Evolutionary conservation across 2,113 vertebrate genomes (phyloP), one percentile per base, ranked within the genome.

Genomic region (Daphoenositta chrysoptera): DNA sequence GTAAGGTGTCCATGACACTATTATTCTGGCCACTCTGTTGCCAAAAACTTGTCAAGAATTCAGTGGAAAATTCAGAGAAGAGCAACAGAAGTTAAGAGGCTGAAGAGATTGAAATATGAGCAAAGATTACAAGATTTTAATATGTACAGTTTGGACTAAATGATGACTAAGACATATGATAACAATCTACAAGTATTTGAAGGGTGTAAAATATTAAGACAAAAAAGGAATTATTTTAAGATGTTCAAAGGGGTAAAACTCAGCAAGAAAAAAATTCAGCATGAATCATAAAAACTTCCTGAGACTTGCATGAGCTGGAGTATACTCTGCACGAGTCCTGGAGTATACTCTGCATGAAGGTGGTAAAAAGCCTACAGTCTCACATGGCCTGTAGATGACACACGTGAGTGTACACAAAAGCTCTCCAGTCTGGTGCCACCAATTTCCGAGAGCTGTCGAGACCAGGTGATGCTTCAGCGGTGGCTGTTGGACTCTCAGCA

Each of bases 1-100:
- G 83, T 96, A 90, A 96, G 83, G 94, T 96, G 94, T 89, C 96
- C 96, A 37, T 96, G 95, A 96, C 92, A 93, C 93, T 93, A 96
- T 94, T 96, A 94, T 92, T 97, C 72, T 93, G 96, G 28, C 92
- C 93, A 94, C 94, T 89, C 57, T 71, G 83, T 96, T 96, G 96
- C 96, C 96, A 97, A 96, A 96, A 97, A 93, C 68, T 93, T 97
- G 96, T 97, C 96, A 97, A 93, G 69, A 96, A 94, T 90, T 97
- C 61, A 96, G 58, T 96, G 83, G 93, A 86, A 86, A 89, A 90
- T 96, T 93, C 88, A 82, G 68, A 90, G 92, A 92, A 89, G 96
- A 96, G 92, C 96, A 96, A 96, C 94, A 97, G 96, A 96, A 96
- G 94, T 97, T 95, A 96, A 94, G 88, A 93, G 96, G 96, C 92